Conservation (phyloP, 2,113 vertebrate species). For the Damaliscus lunatus region DNA sequence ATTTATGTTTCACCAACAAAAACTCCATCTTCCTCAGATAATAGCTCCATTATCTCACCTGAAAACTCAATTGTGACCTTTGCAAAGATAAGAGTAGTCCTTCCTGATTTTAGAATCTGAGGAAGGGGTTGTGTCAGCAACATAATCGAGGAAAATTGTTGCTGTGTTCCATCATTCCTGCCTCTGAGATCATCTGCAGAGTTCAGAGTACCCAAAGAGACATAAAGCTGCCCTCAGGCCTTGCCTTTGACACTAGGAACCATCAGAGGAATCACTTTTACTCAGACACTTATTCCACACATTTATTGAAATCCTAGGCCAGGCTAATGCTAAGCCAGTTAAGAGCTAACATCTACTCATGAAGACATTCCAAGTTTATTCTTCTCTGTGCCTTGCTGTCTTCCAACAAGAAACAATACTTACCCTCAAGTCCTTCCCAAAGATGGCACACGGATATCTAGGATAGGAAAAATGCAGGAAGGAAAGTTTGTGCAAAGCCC, state of each 20-base stretch:
- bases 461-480: conserved; percentile 12
- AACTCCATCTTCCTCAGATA: neutral
- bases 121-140: neutral
- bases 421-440: neutral
- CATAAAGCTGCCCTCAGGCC: neutral
- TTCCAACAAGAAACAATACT: neutral
- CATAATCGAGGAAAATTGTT: neutral
- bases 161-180: neutral
- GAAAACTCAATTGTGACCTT: neutral
- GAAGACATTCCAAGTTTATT: neutral
- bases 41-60: neutral
- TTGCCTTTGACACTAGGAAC: neutral
- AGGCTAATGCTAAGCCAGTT: neutral
- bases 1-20: neutral
- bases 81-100: neutral
- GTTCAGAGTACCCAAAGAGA: neutral
- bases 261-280: neutral
- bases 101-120: neutral
- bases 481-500: conserved; percentile 30
- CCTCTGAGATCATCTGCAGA: neutral
- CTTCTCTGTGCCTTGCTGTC: neutral
- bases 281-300: neutral
- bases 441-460: neutral
- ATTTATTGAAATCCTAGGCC: neutral
- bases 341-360: no score